Percentiles rank a stretch among this genome's conserved stretches.
These are phyloP conservation scores for Alitta virens DNA, from an alignment of 2,888 invertebrate species.

Conservation along the genomic window DNA sequence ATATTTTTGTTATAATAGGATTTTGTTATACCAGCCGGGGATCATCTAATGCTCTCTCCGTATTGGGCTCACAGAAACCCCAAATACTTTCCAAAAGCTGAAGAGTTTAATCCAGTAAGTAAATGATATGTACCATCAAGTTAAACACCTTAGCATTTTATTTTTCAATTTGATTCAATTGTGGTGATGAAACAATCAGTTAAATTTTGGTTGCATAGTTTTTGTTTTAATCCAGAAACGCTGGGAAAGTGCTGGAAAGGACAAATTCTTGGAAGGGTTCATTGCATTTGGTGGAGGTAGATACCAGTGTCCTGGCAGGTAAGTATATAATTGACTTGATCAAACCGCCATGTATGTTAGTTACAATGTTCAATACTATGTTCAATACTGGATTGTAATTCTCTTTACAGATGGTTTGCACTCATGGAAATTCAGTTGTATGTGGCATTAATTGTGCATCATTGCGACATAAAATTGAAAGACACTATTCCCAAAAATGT, in stretches of 20 bases:
- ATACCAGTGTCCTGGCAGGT: slow-evolving; percentile 52
- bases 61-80: slow-evolving; percentile 47
- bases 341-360: neutral
- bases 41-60: slow-evolving; percentile 46
- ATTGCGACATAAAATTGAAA: slow-evolving; percentile 33
- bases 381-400: too few relatives aligned
- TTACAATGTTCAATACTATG: too few relatives aligned
- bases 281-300: slow-evolving; percentile 50
- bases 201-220: too few relatives aligned
- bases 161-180: neutral
- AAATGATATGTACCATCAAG: neutral
- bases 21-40: slow-evolving; percentile 38
- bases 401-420: slow-evolving; percentile 46
- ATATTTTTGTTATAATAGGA: slow-evolving; percentile 40
- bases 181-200: neutral
- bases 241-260: slow-evolving; percentile 27
- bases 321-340: neutral
- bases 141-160: neutral
- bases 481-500: slow-evolving; percentile 33
- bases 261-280: slow-evolving; percentile 40
- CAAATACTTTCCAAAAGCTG: slow-evolving; percentile 39
- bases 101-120: slow-evolving; percentile 43
- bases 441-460: slow-evolving; percentile 38
- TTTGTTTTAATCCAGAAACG: neutral
- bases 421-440: slow-evolving; percentile 48